Evolutionary conservation across 2,797 vertebrate genomes (phyloP).

Genomic region (Remorina albescens): DNA sequence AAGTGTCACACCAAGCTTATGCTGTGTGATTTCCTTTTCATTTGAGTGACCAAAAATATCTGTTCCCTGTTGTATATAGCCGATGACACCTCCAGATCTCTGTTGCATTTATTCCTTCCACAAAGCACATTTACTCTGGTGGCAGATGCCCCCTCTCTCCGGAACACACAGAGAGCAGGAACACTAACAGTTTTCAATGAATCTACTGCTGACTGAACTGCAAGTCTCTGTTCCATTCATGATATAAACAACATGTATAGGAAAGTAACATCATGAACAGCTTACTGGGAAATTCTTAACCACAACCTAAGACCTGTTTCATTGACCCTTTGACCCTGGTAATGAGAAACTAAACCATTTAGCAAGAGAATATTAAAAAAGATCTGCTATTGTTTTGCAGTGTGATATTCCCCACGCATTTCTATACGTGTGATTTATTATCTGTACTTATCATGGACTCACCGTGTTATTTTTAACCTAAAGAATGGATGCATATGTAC

Average conservation of each 20-base stretch:
- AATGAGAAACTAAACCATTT: neutral
- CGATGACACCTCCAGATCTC: conserved; percentile 56
- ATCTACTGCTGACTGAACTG: conserved; percentile 11
- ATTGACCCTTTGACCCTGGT: neutral
- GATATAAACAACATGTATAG: conserved; percentile 1
- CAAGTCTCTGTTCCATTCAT: conserved; percentile 40
- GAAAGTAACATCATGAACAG: neutral
- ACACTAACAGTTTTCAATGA: conserved; percentile 41
- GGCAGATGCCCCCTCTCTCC: conserved; percentile 40
- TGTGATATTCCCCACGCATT: neutral
- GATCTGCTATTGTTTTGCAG: neutral
- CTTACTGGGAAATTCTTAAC: neutral
- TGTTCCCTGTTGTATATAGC: conserved; percentile 69
- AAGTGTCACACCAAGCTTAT: conserved; percentile 80
- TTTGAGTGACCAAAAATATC: conserved; percentile 74
- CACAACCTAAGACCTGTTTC: neutral
- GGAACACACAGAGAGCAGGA: conserved; percentile 26
- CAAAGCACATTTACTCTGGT: conserved; percentile 50
- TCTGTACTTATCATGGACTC: neutral
- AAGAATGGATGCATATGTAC: neutral
- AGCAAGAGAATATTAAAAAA: neutral
- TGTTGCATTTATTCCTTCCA: conserved; percentile 48
- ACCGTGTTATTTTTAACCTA: neutral
- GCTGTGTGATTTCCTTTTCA: conserved; percentile 79
- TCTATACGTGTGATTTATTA: neutral